Conservation (phyloP, 2,113 vertebrate species). For the Atherinomorus stipes region DNA sequence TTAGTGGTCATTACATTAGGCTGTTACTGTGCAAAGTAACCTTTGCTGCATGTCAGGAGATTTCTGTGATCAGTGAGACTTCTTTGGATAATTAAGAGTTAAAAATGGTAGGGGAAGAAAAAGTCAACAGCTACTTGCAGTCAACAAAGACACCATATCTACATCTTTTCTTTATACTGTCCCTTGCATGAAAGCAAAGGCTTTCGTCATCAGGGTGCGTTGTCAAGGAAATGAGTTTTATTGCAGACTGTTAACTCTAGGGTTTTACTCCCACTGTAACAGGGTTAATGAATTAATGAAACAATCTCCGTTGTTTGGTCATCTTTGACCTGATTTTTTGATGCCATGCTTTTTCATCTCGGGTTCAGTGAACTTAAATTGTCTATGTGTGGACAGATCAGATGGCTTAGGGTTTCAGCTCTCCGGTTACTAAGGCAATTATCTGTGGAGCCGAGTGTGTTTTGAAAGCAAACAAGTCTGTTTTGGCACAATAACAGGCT, state of each 20-base stretch:
- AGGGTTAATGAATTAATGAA: constrained; percentile 48
- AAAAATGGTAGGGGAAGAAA: background rate
- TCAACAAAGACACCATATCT: constrained; percentile 39
- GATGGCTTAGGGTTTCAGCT: constrained; percentile 47
- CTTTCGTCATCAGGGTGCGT: constrained; percentile 14
- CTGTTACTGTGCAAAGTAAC: constrained; percentile 4
- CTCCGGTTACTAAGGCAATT: constrained; percentile 78
- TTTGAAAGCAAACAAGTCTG: constrained; percentile 83
- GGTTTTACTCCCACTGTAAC: constrained; percentile 8
- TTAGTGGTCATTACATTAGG: background rate
- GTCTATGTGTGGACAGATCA: constrained; percentile 52
- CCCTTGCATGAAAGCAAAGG: constrained; percentile 8
- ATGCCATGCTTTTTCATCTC: constrained; percentile 18
- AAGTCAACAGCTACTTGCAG: constrained; percentile 16
- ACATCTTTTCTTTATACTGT: constrained; percentile 21
- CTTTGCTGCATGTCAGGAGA: constrained; percentile 3
- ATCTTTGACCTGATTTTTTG: constrained; percentile 50
- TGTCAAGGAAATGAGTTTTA: constrained; percentile 39
- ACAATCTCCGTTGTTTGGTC: constrained; percentile 37
- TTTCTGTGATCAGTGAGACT: constrained; percentile 5
- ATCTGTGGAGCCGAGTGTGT: constrained; percentile 74
- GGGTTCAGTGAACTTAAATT: constrained; percentile 37
- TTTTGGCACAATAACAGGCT: constrained; percentile 68
- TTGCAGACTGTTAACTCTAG: constrained; percentile 7
- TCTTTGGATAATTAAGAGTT: constrained; percentile 4